Conservation (phyloP, 2,113 vertebrate species). For the Hepsetus odoe region DNA sequence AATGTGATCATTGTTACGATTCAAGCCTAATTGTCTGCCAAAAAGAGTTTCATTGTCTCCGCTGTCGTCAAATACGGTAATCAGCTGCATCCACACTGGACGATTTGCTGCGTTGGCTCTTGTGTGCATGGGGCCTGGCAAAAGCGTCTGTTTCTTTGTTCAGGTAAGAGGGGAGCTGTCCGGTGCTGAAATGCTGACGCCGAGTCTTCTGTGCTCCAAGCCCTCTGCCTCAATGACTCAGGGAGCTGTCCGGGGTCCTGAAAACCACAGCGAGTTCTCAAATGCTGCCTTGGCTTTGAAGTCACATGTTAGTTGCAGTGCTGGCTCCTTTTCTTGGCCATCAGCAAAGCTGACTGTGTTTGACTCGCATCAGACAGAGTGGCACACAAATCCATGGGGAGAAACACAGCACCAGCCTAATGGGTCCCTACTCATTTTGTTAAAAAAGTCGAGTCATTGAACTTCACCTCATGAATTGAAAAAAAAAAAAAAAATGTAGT, state of each 20-base stretch:
- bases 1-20: constrained; percentile 35
- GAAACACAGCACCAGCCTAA: constrained; percentile 26
- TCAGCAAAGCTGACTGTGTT: constrained; percentile 41
- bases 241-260: background rate
- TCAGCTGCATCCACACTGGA: constrained; percentile 3
- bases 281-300: background rate
- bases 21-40: constrained; percentile 21
- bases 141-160: constrained; percentile 27
- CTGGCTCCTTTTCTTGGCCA: constrained; percentile 20
- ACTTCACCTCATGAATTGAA: background rate
- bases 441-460: background rate
- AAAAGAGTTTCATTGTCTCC: constrained; percentile 10
- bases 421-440: constrained; percentile 42
- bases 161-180: constrained; percentile 29
- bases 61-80: background rate
- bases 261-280: background rate
- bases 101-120: constrained; percentile 15
- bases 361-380: constrained; percentile 22
- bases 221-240: constrained; percentile 3
- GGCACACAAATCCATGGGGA: constrained; percentile 21
- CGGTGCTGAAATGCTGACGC: constrained; percentile 16
- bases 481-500: background rate
- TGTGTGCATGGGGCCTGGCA: background rate
- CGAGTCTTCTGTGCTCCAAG: background rate
- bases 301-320: constrained; percentile 29